Percentiles rank a stretch among this genome's conserved stretches.
phyloP scores from a whole-genome alignment of 2,797 vertebrate genomes.

The Otus scops region DNA sequence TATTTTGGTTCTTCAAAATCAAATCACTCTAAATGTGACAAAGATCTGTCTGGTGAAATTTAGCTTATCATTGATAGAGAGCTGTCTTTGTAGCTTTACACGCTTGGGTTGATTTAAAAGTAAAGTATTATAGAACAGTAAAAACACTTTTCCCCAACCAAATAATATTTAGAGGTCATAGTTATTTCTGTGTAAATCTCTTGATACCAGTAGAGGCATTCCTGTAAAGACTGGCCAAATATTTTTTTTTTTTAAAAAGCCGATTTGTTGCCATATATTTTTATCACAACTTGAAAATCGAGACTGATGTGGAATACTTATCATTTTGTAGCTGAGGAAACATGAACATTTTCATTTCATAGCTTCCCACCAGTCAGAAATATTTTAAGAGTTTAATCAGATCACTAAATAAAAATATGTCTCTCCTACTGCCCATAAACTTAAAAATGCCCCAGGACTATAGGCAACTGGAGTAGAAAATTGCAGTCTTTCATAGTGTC shows the following conservation, averaged over 20 bases:
- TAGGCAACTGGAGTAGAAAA: not conserved
- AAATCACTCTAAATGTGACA: not conserved
- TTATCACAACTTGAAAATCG: not conserved
- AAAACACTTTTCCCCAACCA: not conserved
- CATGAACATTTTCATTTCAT: not conserved
- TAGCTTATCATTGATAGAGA: not conserved
- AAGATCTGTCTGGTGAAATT: not conserved
- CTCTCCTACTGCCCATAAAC: not conserved
- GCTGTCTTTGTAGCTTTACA: not conserved
- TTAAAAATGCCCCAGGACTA: not conserved
- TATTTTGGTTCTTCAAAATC: not conserved
- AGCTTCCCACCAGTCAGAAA: not conserved
- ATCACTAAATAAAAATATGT: not conserved
- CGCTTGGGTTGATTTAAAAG: not conserved
- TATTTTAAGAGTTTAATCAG: not conserved
- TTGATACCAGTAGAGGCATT: not conserved
- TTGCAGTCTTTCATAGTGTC: not conserved
- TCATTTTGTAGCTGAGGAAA: not conserved
- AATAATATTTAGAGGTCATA: not conserved
- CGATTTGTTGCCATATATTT: not conserved
- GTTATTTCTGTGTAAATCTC: not conserved
- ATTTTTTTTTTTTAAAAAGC: no score
- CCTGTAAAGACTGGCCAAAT: not conserved
- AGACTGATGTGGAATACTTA: not conserved
- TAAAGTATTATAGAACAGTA: not conserved